These are phyloP conservation scores for Argynnis bischoffii DNA, from an alignment of 2,888 invertebrate genomes.

Conservation along the genomic window DNA sequence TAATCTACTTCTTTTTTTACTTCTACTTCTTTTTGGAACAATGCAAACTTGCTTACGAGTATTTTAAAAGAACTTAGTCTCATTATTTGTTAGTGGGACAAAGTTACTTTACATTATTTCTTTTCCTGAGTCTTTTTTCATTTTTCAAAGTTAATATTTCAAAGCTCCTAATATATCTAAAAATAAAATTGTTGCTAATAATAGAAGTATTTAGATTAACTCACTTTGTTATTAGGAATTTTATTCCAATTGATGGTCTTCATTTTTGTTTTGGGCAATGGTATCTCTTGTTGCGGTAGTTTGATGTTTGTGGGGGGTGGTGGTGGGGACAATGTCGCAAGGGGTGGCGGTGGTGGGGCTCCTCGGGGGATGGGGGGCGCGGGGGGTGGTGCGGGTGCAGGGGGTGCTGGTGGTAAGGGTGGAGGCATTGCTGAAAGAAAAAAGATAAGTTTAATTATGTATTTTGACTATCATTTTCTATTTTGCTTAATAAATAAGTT, in stretches of 20 bases:
- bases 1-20: no score
- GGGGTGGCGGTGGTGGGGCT: conserved; percentile 72
- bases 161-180: no score
- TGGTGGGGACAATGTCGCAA: conserved; percentile 68
- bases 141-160: no score
- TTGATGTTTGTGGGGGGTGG: conserved; percentile 72
- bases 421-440: conserved; percentile 73
- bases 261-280: conserved; percentile 97
- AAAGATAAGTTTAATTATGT: conserved; percentile 37
- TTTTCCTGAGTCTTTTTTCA: no score
- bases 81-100: not conserved
- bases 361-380: conserved; percentile 53
- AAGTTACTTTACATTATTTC: not conserved
- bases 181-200: not conserved
- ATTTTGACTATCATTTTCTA: no score
- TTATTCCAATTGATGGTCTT: conserved; percentile 99
- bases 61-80: no score
- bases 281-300: conserved; percentile 95
- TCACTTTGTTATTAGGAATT: conserved; percentile 93
- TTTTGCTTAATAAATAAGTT: no score
- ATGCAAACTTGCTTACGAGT: no score
- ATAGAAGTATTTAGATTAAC: conserved; percentile 32
- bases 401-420: conserved; percentile 61
- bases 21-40: no score
- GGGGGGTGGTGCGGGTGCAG: conserved; percentile 54